Base-by-base conservation (phyloP, 2,888 invertebrate genomes). In the Galerucella nymphaeae region DNA sequence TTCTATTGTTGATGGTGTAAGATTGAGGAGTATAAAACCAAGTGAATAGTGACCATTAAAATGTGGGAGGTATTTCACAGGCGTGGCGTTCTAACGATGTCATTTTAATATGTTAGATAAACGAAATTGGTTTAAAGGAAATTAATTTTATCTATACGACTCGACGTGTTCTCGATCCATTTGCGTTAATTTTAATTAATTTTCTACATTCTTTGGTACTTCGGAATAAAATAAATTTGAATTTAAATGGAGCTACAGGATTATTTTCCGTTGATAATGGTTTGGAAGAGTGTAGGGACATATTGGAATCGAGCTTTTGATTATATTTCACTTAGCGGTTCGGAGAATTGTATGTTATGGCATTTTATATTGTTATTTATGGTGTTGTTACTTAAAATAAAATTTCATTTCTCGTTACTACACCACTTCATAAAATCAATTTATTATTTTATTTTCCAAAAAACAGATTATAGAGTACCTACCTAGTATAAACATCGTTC, bases 1-100 rank as follows among this genome's bases (percentile, higher is more conserved):
- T 82, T 85, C 84, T 81, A 85, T 86, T 86, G 86, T 86, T 85
- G 84, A 85, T 85, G 84, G 84, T 83, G 84, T 84, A 85, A 86
- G 85, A 86, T 86, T 84, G 84, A 83, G 84, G 84, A 83, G 84
- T 82, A 84, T 84, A 75, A 84, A 84, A 84, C 83, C 83, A 83
- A 83, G 83, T 84, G 84, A 83, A 83, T 83, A 82, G 80, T 84
- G 83, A 80, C 82, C 81, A 82, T 76, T 80, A 82, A 83, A 16
- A 83, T 85, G 85, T 85, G 85, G 86, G 85, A 85, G 85, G 85
- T 84, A 84, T 80, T 80, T 80, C 79, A 81, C 82, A 81, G 84
- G 83, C 80, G 80, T 80, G 84, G 84, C 81, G 76, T 78, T 74
- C 80, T 83, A 83, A 83, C 83, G 82, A 84, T 83, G 84, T 83